Evolutionary conservation across 2,888 invertebrate genomes (phyloP), one percentile per base, ranked within the genome.

Genomic region (Biston betularia): DNA sequence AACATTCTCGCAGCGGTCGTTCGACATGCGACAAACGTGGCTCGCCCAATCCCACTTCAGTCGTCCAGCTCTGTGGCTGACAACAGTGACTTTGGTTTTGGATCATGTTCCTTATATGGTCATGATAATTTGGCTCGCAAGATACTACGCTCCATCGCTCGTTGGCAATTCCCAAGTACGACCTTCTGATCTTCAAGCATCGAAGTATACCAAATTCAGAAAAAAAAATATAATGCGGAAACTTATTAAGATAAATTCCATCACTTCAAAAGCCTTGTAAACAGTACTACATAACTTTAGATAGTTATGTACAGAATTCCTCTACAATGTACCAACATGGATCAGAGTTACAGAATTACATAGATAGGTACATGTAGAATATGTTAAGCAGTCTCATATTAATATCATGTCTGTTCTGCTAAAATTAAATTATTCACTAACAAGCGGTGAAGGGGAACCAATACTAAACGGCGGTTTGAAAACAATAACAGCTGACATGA

Each of bases 371-470:
- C 24, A 50, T 5, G 33, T 46, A 42, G n/a, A 42, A 59, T 44
- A 61, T 38, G 46, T 46, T 5, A 24, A 53, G 24, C 61, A 46
- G 14, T 45, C 45, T 61, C n/a, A 12, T 44, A 62, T 40, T 38
- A 46, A 15, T 38, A 40, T 56, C 15, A 15, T 24, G 48, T 58
- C 57, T 58, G 57, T 48, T 48, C 63, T 45, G 57, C 44, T 52
- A 45, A 35, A 63, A 57, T 24, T 63, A 44, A 56, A 63, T 63
- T 45, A 63, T 63, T 63, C 56, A 63, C 50, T 8, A 35, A 45
- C n/a, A 42, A 42, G 48, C n/a, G 45, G 62, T 55, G 35, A 24
- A 49, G 55, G 9, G 24, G 14, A 55, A 63, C 49, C 49, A 42
- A 63, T 56, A 55, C 14, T 56, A 9, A 14, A 38, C 9, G 46